Conservation (phyloP, 2,797 vertebrate genomes). For the Brotula barbata region DNA sequence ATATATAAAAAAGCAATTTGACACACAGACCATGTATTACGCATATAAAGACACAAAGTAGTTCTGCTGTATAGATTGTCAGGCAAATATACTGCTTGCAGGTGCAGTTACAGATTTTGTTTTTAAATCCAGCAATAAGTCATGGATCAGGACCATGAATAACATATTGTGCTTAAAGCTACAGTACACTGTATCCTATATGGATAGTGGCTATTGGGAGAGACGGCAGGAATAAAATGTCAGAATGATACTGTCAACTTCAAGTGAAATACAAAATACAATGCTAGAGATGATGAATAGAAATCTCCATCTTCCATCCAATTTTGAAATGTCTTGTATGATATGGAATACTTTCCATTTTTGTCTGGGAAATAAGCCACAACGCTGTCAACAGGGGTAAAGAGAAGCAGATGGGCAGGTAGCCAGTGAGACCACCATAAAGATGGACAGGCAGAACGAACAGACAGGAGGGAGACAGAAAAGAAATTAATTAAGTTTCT, state of each 20-base stretch:
- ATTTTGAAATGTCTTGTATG: conserved; percentile 18
- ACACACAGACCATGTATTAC: conserved; percentile 30
- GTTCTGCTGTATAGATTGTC: conserved; percentile 66
- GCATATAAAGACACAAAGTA: conserved; percentile 60
- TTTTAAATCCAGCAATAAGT: conserved; percentile 14
- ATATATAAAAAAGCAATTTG: conserved; percentile 7
- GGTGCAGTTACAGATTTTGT: conserved; percentile 23
- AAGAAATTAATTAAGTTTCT: no score
- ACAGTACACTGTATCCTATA: background rate
- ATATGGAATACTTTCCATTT: conserved; percentile 32
- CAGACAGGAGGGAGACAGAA: conserved; percentile 5
- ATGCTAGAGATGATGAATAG: background rate
- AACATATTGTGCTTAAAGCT: conserved; percentile 16
- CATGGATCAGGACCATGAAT: background rate
- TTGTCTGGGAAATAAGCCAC: conserved; percentile 52
- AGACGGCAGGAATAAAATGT: conserved; percentile 1
- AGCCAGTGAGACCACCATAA: conserved; percentile 12
- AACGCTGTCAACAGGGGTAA: conserved; percentile 14
- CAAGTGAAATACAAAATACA: background rate
- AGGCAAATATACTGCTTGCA: conserved; percentile 48
- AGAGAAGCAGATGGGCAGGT: conserved; percentile 11
- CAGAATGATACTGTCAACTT: background rate
- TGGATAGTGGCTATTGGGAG: conserved; percentile 1
- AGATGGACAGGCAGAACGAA: background rate
- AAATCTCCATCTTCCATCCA: conserved; percentile 21